Base-by-base conservation (phyloP, 2,888 invertebrate genomes). In the Limnephilus lunatus region DNA sequence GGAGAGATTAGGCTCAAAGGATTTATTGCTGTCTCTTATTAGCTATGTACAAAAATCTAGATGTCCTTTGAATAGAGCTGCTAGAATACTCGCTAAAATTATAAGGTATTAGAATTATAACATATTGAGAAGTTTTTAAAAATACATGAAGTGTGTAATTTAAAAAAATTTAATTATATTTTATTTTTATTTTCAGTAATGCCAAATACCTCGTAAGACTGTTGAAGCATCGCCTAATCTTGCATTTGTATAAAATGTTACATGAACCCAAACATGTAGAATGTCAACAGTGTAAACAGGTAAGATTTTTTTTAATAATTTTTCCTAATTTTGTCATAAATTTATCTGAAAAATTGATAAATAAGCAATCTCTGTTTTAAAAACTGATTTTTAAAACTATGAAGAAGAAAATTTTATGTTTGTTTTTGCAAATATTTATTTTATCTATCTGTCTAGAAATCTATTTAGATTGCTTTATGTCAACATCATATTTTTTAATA, bases 201-300 rank as follows among this genome's bases (percentile, higher is more conserved):
- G 95, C 95, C 35, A 95, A 96, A 25, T 96, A 97, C 94, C 95
- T 97, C 92, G 95, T 96, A 94, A 96, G 95, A 94, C 94, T 97
- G 93, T 94, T 97, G 89, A 96, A 96, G 93, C 96, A 97, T 94
- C 96, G 96, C 93, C 95, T 97, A 94, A 96, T 96, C 31, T 95
- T 97, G 86, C 95, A 96, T 92, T 95, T 96, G 19, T 95, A 97
- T 93, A 95, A 94, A 94, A 96, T 95, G 96, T 95, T 95, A 90
- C 95, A 94, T 93, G 95, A 94, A 94, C 95, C 95, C 91, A 96
- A 94, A 94, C 95, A 95, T 92, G 94, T 94, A 93, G 95, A 94
- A 94, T 97, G 95, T 94, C 95, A 94, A 94, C 95, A 94, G 94
- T 97, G 95, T 94, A 95, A 95, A 94, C 95, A 96, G 94, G 96